Conservation (phyloP, 2,113 vertebrate genomes). For the Hepsetus odoe region DNA sequence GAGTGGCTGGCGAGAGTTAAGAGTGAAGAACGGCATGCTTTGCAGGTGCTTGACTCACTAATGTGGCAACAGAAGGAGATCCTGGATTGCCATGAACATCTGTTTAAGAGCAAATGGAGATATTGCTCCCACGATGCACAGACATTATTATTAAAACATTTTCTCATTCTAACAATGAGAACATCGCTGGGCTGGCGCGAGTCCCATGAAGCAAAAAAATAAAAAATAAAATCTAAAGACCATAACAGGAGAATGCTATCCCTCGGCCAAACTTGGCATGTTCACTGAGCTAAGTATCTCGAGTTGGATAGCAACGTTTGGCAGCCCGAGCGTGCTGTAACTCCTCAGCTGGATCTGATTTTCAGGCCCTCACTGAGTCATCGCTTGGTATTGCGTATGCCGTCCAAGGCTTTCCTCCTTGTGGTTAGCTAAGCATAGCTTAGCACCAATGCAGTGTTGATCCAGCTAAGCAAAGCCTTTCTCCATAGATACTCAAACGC, state of each 20-base stretch:
- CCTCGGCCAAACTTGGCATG: constrained; percentile 36
- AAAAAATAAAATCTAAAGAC: constrained; percentile 21
- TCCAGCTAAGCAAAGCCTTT: constrained; percentile 33
- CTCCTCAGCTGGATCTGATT: constrained; percentile 51
- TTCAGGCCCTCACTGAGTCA: constrained; percentile 45
- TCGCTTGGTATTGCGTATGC: constrained; percentile 40
- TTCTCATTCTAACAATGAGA: constrained; percentile 39
- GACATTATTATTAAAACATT: constrained; percentile 26
- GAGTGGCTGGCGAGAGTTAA: background rate
- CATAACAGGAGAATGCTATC: constrained; percentile 16
- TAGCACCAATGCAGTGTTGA: constrained; percentile 31
- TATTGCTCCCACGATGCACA: constrained; percentile 25
- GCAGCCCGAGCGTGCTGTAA: constrained; percentile 41
- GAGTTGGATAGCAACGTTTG: constrained; percentile 38
- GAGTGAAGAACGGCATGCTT: constrained; percentile 7
- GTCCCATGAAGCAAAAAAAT: constrained; percentile 29
- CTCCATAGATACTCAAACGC: constrained; percentile 27
- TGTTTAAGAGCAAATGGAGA: background rate
- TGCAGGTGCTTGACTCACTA: constrained; percentile 16
- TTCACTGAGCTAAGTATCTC: constrained; percentile 42
- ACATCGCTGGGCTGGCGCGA: constrained; percentile 35
- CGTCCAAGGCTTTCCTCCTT: constrained; percentile 48
- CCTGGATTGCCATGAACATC: background rate
- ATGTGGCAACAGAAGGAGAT: constrained; percentile 28
- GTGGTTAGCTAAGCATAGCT: constrained; percentile 34